phyloP scores from a whole-genome alignment of 2,113 vertebrate genomes.

The Agelaius phoeniceus region DNA sequence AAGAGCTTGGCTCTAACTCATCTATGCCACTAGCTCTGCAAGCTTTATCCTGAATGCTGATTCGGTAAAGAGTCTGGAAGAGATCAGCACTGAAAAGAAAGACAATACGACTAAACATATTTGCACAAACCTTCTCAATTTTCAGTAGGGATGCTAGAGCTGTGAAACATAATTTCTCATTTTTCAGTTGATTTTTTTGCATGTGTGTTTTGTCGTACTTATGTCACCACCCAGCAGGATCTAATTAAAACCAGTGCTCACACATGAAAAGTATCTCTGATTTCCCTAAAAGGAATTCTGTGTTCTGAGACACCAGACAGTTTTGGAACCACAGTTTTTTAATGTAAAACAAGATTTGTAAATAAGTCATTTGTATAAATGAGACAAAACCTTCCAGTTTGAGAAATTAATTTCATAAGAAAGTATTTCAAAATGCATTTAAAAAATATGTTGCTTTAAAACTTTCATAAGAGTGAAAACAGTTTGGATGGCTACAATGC shows the following conservation, averaged over 20 bases:
- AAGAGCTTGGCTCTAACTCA: not conserved
- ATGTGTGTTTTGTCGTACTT: not conserved
- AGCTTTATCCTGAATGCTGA: not conserved
- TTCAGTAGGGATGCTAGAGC: not conserved
- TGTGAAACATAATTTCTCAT: not conserved
- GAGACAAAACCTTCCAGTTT: not conserved
- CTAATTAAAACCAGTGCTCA: not conserved
- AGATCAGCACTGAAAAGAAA: not conserved
- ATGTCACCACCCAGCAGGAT: not conserved
- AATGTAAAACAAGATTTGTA: not conserved
- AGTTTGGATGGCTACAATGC: not conserved
- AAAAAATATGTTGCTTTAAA: not conserved
- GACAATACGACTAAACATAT: not conserved
- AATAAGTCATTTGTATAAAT: not conserved
- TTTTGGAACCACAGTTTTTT: not conserved
- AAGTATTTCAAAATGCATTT: not conserved
- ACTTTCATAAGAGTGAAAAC: not conserved
- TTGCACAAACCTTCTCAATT: not conserved
- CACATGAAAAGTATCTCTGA: not conserved
- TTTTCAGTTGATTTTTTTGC: not conserved
- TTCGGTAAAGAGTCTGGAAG: not conserved
- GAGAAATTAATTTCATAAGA: not conserved
- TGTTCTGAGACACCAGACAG: not conserved
- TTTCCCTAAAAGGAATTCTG: constrained; percentile 10
- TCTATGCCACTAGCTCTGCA: not conserved